Base-by-base conservation (phyloP, 1,140 invertebrate genomes). In the Leptopilina boulardi region DNA sequence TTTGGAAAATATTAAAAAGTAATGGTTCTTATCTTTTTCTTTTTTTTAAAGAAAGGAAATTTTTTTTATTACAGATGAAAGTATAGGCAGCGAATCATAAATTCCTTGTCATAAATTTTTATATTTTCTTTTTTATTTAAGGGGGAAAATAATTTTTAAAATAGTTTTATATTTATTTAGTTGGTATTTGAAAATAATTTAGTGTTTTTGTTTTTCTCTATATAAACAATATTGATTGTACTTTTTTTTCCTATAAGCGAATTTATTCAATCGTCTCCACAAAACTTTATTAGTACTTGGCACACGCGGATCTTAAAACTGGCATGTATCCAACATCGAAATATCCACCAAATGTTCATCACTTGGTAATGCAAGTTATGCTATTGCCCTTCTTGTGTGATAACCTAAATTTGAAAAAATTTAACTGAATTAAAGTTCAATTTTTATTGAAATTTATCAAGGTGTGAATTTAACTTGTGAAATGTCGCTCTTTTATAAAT, bases 401-500 rank as follows among this genome's bases (percentile, higher is more conserved):
- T 18, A 51, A 18, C 42, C 13, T 44, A n/a, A 47, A 47, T 47
- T 2, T n/a, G 44, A 47, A n/a, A 47, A 47, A 47, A 4, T 42
- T 1, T 42, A n/a, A 11, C 9, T 42, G 8, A 42, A n/a, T 11
- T n/a, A 44, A 13, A 11, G 42, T 15, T 0, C 3, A 15, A 5
- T 13, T 30, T 15, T 66, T 15, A 30, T 51, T 51, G 15, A 51
- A 51, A 66, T 30, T 66, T 66, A 66, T 66, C 23, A 30, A 66
- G n/a, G 23, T 30, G 59, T 66, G 59, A 66, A 66, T 66, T 30
- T 30, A 66, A 30, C 59, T 66, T 66, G 13, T 66, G 59, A 15
- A 66, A 66, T 66, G 15, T 66, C 23, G 23, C 23, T 13, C 23
- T 34, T 66, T 66, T 54, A 0, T 38, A 51, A 18, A 51, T 51